Percentiles rank a stretch among this genome's conserved stretches.
Evolutionary conservation across 2,888 invertebrate genomes (phyloP).

Genomic region (Hydrotaea diabolus): DNA sequence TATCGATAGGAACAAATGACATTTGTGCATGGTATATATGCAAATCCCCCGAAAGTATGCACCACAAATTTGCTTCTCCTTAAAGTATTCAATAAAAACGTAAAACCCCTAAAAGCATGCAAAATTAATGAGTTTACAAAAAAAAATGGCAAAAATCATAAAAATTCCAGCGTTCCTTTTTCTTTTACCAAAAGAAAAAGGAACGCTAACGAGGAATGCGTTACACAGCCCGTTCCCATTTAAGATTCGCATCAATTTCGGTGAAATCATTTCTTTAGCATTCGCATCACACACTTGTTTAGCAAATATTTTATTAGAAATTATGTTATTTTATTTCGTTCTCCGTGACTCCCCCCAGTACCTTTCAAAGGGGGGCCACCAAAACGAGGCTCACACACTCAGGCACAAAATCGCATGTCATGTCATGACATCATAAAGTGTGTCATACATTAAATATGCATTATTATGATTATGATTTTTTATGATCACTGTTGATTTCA

Average conservation of each 20-base stretch:
- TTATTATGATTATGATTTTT: slow-evolving; percentile 60
- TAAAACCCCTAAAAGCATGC: background rate
- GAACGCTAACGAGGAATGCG: background rate
- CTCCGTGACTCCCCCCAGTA: background rate
- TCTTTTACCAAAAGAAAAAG: too few species aligned
- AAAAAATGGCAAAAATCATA: background rate
- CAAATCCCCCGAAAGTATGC: background rate
- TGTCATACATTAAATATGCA: slow-evolving; percentile 65
- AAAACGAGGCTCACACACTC: slow-evolving; percentile 10
- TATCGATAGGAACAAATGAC: too few species aligned
- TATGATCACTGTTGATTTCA: slow-evolving; percentile 28
- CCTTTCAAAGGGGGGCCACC: too few species aligned
- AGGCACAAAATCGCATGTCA: slow-evolving; percentile 42
- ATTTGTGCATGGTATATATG: background rate
- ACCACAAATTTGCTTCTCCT: background rate
- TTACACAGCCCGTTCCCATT: background rate
- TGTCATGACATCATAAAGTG: slow-evolving; percentile 56
- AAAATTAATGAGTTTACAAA: background rate
- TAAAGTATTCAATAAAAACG: background rate
- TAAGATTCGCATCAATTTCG: background rate
- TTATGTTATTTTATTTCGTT: slow-evolving; percentile 55
- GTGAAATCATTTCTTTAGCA: slow-evolving; percentile 37
- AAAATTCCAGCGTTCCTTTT: too few species aligned
- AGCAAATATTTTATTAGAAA: slow-evolving; percentile 69
- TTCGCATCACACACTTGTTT: slow-evolving; percentile 68